phyloP scores from a whole-genome alignment of 2,113 vertebrate genomes.

The Lasiurus borealis region DNA sequence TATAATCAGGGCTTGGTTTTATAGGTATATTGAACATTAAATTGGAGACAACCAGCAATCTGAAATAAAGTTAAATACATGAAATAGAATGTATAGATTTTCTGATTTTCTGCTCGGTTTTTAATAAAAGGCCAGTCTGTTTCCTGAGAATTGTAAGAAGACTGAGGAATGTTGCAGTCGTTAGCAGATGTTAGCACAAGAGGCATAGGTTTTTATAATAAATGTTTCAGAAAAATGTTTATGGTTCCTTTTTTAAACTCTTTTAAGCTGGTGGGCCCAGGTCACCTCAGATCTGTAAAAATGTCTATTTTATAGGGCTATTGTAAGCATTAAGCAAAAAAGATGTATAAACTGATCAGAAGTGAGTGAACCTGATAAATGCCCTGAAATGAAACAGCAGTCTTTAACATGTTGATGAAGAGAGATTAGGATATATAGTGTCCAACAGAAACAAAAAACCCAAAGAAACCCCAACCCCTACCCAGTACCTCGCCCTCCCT shows the following conservation, averaged over 20 bases:
- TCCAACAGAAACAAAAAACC: no score
- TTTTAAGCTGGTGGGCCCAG: not conserved
- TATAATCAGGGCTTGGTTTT: not conserved
- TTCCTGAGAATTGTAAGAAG: not conserved
- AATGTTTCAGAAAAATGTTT: not conserved
- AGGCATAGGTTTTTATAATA: accelerated
- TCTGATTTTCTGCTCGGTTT: not conserved
- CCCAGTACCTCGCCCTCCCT: not conserved
- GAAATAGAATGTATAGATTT: not conserved
- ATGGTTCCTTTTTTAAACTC: not conserved
- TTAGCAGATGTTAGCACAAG: not conserved
- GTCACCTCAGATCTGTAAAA: not conserved
- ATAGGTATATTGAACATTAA: not conserved
- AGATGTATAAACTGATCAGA: accelerated
- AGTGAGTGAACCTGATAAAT: not conserved
- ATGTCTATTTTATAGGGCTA: no score
- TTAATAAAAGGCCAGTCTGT: not conserved
- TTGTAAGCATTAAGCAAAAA: not conserved
- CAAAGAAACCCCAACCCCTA: accelerated
- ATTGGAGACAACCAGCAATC: not conserved
- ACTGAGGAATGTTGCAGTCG: accelerated
- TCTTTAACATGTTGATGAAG: not conserved
- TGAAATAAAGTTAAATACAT: not conserved
- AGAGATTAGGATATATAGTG: not conserved
- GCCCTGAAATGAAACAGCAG: not conserved